Conservation (phyloP, 1,140 invertebrate genomes). For the Macrocentrus cingulum region DNA sequence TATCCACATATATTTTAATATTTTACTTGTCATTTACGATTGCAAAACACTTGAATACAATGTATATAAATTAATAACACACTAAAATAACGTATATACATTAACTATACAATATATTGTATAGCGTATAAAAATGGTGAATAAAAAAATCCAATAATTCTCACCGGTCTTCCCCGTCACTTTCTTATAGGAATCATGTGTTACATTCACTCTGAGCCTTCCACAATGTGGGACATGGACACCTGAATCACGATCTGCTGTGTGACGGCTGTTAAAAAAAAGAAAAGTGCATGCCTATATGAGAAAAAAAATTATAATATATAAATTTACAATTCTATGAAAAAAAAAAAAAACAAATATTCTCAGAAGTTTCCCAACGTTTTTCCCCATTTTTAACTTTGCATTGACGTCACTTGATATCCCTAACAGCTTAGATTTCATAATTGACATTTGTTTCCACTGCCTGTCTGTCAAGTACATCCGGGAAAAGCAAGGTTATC, state of each 20-base stretch:
- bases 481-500: constrained; percentile 17
- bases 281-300: constrained; percentile 33
- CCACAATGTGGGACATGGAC: constrained; percentile 50
- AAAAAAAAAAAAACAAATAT: no score
- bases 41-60: no score
- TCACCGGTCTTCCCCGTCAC: constrained; percentile 1
- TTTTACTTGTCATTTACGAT: no score
- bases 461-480: not conserved
- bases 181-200: constrained; percentile 4
- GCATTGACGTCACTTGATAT: not conserved
- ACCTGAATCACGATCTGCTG: constrained; percentile 44
- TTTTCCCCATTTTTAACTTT: not conserved
- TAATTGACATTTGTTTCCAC: not conserved
- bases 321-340: no score
- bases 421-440: not conserved
- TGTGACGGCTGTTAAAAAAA: constrained; percentile 39
- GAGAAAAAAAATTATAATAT: not conserved
- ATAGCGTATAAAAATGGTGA: no score
- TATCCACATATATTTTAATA: no score
- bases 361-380: no score
- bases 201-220: constrained; percentile 15
- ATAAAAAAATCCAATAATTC: constrained; percentile 3
- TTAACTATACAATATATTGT: no score
- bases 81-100: no score
- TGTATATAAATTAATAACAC: no score